Evolutionary conservation across 2,888 invertebrate species (phyloP), one percentile per base, ranked within the genome.

Genomic region (Aphidoletes aphidimyza): DNA sequence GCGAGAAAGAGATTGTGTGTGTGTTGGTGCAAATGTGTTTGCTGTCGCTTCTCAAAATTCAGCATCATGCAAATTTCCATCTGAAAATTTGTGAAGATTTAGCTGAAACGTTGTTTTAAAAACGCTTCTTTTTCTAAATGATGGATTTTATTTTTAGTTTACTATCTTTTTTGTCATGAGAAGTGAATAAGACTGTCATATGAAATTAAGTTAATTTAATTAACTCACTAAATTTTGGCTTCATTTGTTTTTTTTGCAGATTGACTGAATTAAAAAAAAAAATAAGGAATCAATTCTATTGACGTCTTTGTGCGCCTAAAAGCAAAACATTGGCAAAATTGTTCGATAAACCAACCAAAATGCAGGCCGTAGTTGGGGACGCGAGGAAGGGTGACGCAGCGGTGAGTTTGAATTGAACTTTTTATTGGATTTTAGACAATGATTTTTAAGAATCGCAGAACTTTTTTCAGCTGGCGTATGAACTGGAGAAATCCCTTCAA

Each of bases 401-500:
- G 81, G 81, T 81, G 39, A 81, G 81, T 81, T 2, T 37, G 11
- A 69, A 81, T 37, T 81, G n/a, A 0, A 81, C 14, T 36, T 36
- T 14, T 8, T 3, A 3, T 37, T 81, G 36, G n/a, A 19, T 30
- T 11, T 69, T 69, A 14, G 30, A 69, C 69, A 69, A 30, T 14
- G 30, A 30, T 30, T 34, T 69, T 81, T 37, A 37, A 37, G 14
- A 36, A 37, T 22, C 9, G 37, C 37, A 81, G 81, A 81, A 83
- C 26, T 45, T 83, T 17, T 83, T 85, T 59, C 59, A 85, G 85
- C 78, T 88, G 87, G 87, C 88, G 87, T 88, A 88, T 87, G 88
- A 89, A 87, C 87, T 89, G 87, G 88, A 89, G 87, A 88, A 88
- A 86, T 88, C 88, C 86, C 87, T 89, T 86, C 88, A 88, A 86